Evolutionary conservation across 1,140 invertebrate genomes (phyloP).

Genomic region (Lanistes nyassanus): DNA sequence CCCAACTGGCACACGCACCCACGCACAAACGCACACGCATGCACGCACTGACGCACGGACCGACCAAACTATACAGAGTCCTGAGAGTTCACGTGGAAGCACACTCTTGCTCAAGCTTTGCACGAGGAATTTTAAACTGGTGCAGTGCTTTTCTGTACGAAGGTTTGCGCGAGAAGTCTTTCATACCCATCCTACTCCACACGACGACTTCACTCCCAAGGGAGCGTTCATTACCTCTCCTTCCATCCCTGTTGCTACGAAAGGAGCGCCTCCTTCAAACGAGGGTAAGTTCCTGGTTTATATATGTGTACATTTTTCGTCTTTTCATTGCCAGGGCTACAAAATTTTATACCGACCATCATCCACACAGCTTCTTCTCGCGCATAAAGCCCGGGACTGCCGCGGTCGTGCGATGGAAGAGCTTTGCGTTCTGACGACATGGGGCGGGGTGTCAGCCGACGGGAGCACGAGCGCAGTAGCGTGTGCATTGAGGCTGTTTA

Average conservation of each 20-base stretch:
- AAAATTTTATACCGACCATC: constrained; percentile 12
- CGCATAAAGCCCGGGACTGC: not conserved
- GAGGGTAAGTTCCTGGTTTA: constrained; percentile 7
- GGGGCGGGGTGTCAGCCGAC: no score
- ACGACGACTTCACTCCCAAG: not conserved
- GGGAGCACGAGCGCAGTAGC: not conserved
- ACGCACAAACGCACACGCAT: not conserved
- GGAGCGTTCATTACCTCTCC: no score
- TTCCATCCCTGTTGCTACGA: no score
- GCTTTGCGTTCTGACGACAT: not conserved
- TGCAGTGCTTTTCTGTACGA: not conserved
- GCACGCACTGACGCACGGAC: no score
- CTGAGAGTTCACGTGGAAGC: no score
- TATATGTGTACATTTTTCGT: constrained; percentile 3
- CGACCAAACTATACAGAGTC: no score
- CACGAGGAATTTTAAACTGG: no score
- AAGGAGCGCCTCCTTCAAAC: no score
- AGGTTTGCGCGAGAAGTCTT: not conserved
- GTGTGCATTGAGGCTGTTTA: not conserved
- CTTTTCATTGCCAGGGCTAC: constrained; percentile 16
- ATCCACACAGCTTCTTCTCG: not conserved
- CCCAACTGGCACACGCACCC: not conserved
- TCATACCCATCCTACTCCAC: not conserved
- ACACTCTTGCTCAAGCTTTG: no score
- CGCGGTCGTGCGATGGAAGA: not conserved